Percentiles rank a stretch among this genome's conserved stretches.
Evolutionary conservation across 2,888 invertebrate species (phyloP).

Genomic region (Drosophila austrosaltans): DNA sequence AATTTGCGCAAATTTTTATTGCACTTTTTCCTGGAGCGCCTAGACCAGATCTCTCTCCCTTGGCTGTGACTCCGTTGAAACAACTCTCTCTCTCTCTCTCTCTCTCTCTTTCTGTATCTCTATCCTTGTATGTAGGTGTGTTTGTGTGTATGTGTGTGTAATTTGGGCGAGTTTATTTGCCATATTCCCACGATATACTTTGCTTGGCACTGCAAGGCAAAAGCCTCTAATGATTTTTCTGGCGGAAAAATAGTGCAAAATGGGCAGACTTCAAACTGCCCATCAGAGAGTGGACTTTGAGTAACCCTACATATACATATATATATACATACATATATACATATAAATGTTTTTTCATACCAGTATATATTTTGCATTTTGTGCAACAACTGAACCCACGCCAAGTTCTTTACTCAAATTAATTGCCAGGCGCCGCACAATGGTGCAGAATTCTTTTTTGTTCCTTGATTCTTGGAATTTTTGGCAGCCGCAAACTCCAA

Average conservation of each 20-base stretch:
- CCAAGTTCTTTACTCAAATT: conserved; percentile 53
- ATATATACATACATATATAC: background rate
- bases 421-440: conserved; percentile 77
- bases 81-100: conserved; percentile 3
- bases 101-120: conserved; percentile 14
- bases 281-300: conserved; percentile 30
- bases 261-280: conserved; percentile 63
- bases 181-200: conserved; percentile 82
- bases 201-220: conserved; percentile 63
- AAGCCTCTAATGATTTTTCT: conserved; percentile 69
- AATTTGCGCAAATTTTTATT: conserved; percentile 78
- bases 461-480: conserved; percentile 64
- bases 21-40: conserved; percentile 75
- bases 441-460: conserved; percentile 45
- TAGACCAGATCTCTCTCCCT: conserved; percentile 57
- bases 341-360: conserved; percentile 16
- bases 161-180: conserved; percentile 80
- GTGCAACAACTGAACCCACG: conserved; percentile 60
- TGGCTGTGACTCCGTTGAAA: conserved; percentile 22
- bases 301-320: conserved; percentile 58
- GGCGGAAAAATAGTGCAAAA: conserved; percentile 74
- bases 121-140: background rate
- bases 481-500: conserved; percentile 56
- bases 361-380: conserved; percentile 2
- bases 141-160: conserved; percentile 54